A percentile compares a stretch with the other conserved stretches of the same genome.
phyloP scores from a whole-genome alignment of 1,140 invertebrate genomes.

The Vollenhovia emeryi region DNA sequence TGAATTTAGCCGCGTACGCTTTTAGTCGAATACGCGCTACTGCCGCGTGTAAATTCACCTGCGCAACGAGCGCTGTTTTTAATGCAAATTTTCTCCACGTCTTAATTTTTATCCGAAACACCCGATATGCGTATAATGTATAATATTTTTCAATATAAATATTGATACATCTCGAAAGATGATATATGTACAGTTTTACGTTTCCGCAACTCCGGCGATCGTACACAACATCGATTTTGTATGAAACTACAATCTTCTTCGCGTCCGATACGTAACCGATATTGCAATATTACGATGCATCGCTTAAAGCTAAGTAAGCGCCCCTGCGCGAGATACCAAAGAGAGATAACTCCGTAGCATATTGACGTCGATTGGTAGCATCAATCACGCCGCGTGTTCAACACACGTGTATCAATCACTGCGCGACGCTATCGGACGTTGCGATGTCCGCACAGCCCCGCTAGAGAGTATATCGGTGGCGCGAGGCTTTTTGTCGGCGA shows the following conservation, averaged over 20 bases:
- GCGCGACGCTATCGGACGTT: constrained; percentile 70
- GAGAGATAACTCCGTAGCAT: constrained; percentile 81
- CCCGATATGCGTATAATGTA: background rate
- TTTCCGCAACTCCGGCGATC: background rate
- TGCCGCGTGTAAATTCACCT: background rate
- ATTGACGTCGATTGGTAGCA: constrained; percentile 83
- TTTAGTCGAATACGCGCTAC: background rate
- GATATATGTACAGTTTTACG: background rate
- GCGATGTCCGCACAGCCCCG: constrained; percentile 42
- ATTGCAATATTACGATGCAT: constrained; percentile 30
- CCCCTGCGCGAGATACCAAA: constrained; percentile 66
- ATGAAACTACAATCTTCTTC: background rate
- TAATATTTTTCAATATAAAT: constrained; percentile 2
- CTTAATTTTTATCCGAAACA: background rate
- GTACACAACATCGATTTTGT: constrained; percentile 11
- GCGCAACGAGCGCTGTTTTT: background rate
- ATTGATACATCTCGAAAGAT: background rate
- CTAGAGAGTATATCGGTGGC: constrained; percentile 27
- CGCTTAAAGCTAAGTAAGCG: constrained; percentile 66
- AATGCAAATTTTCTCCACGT: background rate
- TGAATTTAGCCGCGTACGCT: background rate
- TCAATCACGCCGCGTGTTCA: constrained; percentile 81
- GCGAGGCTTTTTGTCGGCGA: constrained; percentile 67
- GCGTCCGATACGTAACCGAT: constrained; percentile 38
- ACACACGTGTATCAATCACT: constrained; percentile 83